Evolutionary conservation across 2,888 invertebrate genomes (phyloP).

Genomic region (Cephus pulcher): DNA sequence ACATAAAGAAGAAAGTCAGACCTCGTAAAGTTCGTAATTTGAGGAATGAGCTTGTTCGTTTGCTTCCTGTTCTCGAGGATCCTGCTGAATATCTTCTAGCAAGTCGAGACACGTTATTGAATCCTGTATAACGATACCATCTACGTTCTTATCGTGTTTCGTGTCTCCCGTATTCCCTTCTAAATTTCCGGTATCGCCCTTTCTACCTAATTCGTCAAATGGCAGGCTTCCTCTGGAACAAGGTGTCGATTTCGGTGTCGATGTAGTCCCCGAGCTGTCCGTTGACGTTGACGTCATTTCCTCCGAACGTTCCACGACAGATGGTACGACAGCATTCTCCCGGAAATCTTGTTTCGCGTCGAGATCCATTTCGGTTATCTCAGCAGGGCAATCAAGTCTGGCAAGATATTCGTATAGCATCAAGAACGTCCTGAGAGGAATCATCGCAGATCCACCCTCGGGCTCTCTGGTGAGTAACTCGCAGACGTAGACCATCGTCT

Average conservation of each 20-base stretch:
- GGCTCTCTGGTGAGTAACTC: conserved; percentile 85
- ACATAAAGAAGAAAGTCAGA: background rate
- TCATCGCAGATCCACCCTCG: conserved; percentile 83
- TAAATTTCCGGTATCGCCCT: background rate
- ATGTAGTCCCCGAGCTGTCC: background rate
- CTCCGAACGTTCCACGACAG: background rate
- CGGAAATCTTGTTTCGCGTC: background rate
- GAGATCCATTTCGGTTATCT: conserved; percentile 2
- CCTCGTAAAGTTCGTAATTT: background rate
- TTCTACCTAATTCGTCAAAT: background rate
- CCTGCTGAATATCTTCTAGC: background rate
- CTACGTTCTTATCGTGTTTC: background rate
- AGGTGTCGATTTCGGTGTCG: background rate
- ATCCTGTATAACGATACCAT: background rate
- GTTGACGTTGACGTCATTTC: background rate
- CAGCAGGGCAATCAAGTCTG: conserved; percentile 44
- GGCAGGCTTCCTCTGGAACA: background rate
- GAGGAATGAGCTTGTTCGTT: background rate
- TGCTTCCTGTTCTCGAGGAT: background rate
- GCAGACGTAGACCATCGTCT: conserved; percentile 84
- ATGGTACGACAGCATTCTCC: background rate
- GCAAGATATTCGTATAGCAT: conserved; percentile 64
- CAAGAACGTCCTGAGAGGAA: conserved; percentile 74
- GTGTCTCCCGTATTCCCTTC: background rate
- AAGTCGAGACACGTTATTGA: background rate